A percentile compares a stretch with the other conserved stretches of the same genome.
Conservation (phyloP, 2,888 invertebrate species). For the Rotaria socialis region DNA sequence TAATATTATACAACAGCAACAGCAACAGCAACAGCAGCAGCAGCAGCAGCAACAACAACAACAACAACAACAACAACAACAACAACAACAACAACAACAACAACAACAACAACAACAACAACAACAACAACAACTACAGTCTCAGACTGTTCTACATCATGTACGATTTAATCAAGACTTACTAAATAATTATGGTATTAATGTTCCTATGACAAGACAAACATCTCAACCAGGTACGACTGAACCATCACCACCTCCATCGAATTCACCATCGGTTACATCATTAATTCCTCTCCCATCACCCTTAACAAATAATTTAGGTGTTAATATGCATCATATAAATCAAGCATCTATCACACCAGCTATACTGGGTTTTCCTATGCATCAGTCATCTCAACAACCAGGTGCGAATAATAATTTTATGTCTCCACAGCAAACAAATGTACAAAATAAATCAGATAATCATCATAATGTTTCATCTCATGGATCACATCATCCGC, state of each 20-base stretch:
- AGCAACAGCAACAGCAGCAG: not conserved
- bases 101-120: no score
- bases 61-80: not conserved
- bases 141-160: not conserved
- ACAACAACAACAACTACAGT: not conserved
- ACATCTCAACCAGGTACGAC: not conserved
- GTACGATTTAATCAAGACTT: constrained; percentile 17
- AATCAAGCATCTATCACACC: constrained; percentile 20
- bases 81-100: not conserved
- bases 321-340: constrained; percentile 30
- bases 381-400: not conserved
- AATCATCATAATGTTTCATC: not conserved
- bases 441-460: constrained; percentile 9
- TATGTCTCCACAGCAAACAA: not conserved
- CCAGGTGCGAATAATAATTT: not conserved
- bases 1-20: not conserved
- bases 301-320: constrained; percentile 27
- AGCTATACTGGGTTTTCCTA: not conserved
- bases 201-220: not conserved
- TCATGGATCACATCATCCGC: not conserved
- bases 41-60: no score
- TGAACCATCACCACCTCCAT: not conserved
- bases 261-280: not conserved
- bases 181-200: constrained; percentile 8
- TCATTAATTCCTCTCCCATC: not conserved